These are phyloP conservation scores for Pristionchus fissidentatus DNA, from an alignment of 2,888 invertebrate genomes.

Conservation along the genomic window DNA sequence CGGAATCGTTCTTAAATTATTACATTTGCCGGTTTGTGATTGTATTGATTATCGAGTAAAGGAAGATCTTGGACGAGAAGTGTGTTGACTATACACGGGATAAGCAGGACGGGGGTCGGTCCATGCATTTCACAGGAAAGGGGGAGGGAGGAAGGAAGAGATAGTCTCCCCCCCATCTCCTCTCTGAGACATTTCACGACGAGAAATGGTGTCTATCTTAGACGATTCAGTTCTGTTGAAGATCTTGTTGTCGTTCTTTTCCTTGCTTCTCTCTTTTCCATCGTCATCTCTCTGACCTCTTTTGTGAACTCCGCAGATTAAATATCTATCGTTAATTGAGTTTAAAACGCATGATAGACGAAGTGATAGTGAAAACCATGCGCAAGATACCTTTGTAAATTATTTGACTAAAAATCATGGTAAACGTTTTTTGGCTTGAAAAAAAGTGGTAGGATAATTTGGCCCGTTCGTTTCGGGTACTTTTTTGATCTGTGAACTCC, in stretches of 20 bases:
- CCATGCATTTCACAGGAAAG: conserved; percentile 35
- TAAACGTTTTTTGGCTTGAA: too few species aligned
- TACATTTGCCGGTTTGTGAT: conserved; percentile 20
- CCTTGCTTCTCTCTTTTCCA: neutral
- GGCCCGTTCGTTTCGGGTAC: too few species aligned
- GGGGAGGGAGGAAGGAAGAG: neutral
- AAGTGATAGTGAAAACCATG: too few species aligned
- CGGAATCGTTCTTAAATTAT: conserved; percentile 14
- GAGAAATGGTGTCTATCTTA: too few species aligned
- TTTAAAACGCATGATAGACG: too few species aligned
- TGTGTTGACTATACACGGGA: conserved; percentile 6
- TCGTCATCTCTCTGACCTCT: conserved; percentile 29
- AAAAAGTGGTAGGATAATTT: too few species aligned
- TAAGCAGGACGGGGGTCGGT: neutral
- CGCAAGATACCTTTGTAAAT: too few species aligned
- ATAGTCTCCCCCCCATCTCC: neutral
- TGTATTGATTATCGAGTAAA: conserved; percentile 35
- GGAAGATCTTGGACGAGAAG: neutral
- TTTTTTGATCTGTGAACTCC: too few species aligned
- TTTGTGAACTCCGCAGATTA: neutral
- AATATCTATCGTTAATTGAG: too few species aligned
- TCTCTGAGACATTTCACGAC: neutral
- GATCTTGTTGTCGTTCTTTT: neutral
- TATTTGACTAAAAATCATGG: too few species aligned
- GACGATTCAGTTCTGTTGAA: too few species aligned